Evolutionary conservation across 2,888 invertebrate species (phyloP).

Genomic region (Emmelina monodactyla): DNA sequence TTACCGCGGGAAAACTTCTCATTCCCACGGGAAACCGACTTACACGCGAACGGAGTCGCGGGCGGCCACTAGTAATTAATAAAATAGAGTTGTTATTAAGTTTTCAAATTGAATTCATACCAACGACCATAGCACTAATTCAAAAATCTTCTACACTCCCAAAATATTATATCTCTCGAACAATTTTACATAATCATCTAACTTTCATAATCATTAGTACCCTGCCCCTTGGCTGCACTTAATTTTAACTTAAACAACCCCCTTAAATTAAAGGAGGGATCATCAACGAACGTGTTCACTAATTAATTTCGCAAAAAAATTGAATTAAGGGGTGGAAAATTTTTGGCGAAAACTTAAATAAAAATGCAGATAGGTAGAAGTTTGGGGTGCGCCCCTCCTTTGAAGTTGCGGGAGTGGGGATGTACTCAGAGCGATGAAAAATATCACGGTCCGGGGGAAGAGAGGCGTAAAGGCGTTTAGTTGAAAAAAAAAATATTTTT

Average conservation of each 20-base stretch:
- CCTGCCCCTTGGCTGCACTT: conserved; percentile 9
- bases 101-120: not conserved
- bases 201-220: conserved; percentile 9
- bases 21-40: too few relatives aligned
- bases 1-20: too few relatives aligned
- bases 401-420: conserved; percentile 35
- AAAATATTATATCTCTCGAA: not conserved
- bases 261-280: conserved; percentile 27
- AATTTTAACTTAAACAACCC: conserved; percentile 18
- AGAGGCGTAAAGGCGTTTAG: too few relatives aligned
- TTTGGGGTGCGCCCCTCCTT: conserved; percentile 37
- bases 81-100: too few relatives aligned
- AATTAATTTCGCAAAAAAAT: conserved; percentile 41
- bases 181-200: not conserved
- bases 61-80: too few relatives aligned
- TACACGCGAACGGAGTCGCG: too few relatives aligned
- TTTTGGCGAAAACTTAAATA: conserved; percentile 59
- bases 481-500: too few relatives aligned
- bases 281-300: conserved; percentile 31
- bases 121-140: not conserved
- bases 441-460: too few relatives aligned
- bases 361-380: conserved; percentile 48
- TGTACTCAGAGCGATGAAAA: too few relatives aligned
- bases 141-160: not conserved
- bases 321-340: conserved; percentile 48